These are phyloP conservation scores for Dysmachus trigonus DNA, from an alignment of 2,888 invertebrate genomes.

Conservation along the genomic window DNA sequence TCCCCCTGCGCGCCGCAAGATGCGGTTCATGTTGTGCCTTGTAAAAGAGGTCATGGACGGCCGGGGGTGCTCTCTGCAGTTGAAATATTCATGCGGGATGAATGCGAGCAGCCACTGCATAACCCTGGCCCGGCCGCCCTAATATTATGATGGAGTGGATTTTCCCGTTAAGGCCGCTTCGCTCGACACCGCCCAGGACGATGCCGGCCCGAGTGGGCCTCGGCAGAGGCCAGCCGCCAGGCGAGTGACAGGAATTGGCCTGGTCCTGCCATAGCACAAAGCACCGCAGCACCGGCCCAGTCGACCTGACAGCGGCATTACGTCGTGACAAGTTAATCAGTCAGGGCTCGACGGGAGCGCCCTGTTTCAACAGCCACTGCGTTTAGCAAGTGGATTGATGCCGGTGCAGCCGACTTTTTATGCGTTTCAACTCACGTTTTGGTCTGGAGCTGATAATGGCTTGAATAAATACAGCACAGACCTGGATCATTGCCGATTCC, in stretches of 20 bases:
- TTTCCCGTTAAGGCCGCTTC: background rate
- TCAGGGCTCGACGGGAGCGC: background rate
- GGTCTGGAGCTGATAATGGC: background rate
- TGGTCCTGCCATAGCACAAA: background rate
- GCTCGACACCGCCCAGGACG: background rate
- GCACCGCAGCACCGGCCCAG: background rate
- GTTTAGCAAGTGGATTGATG: background rate
- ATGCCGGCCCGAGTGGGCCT: background rate
- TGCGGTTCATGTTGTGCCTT: background rate
- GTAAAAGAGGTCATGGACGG: slow-evolving; percentile 17
- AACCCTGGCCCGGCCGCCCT: background rate
- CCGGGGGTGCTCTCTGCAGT: background rate
- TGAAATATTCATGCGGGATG: slow-evolving; percentile 7
- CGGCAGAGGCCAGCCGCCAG: background rate
- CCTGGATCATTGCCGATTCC: background rate
- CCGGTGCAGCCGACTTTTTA: background rate
- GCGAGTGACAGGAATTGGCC: background rate
- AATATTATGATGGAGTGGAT: background rate
- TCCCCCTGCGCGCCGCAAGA: background rate
- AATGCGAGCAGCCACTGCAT: background rate
- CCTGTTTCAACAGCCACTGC: background rate
- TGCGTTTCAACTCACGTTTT: slow-evolving; percentile 1
- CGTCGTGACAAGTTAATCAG: slow-evolving; percentile 14
- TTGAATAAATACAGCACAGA: slow-evolving; percentile 8
- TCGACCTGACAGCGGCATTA: background rate